Evolutionary conservation across 30 jellyfish, hydroid and myxozoan species (phyloP).

Genomic region (Hydra vulgaris): DNA sequence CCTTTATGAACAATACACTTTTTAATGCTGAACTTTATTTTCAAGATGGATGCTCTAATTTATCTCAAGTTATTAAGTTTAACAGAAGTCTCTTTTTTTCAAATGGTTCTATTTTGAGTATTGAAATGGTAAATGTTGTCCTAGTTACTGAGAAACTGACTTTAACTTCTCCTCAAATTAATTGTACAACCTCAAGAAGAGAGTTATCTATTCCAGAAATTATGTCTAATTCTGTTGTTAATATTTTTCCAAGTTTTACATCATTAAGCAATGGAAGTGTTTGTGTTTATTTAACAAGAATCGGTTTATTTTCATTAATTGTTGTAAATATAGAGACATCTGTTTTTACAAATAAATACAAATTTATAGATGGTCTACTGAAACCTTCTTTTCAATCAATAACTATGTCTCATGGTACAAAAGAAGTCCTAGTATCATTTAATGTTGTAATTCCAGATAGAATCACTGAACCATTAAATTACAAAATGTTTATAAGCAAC

Average conservation of each 20-base stretch:
- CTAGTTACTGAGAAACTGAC: neutral
- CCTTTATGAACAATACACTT: neutral
- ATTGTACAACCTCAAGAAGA: neutral
- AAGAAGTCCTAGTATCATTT: neutral
- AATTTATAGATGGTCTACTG: conserved; percentile 30
- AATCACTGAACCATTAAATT: neutral
- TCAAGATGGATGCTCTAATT: neutral
- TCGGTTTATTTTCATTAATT: neutral
- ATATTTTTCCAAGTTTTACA: neutral
- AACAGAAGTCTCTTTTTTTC: neutral
- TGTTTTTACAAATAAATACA: neutral
- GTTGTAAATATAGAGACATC: neutral
- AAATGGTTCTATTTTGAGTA: neutral
- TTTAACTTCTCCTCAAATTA: neutral
- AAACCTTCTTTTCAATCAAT: conserved; percentile 49
- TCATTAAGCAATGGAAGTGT: neutral
- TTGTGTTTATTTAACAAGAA: neutral
- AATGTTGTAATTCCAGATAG: neutral
- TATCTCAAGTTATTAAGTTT: neutral
- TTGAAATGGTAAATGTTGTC: neutral
- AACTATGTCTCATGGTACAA: conserved; percentile 25
- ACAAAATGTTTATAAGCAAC: neutral
- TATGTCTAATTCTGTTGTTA: conserved; percentile 16
- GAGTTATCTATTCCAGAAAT: conserved; percentile 1
- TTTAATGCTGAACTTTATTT: neutral